These are phyloP conservation scores for Heliconius nattereri DNA, from an alignment of 1,140 invertebrate genomes.

Conservation along the genomic window DNA sequence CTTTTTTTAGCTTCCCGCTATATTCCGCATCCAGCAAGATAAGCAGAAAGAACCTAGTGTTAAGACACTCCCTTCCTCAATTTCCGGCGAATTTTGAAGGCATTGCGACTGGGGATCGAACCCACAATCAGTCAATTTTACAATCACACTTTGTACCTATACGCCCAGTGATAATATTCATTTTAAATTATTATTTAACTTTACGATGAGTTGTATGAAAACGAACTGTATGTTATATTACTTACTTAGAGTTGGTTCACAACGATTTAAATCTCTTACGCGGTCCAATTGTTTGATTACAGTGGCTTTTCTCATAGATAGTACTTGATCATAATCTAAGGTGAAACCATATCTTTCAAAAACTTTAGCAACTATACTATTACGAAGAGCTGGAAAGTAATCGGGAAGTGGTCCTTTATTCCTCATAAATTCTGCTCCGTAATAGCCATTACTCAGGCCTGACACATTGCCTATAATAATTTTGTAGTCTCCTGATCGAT, in stretches of 20 bases:
- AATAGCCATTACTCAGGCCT: constrained; percentile 63
- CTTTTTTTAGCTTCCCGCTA: too few species aligned
- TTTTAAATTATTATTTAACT: too few species aligned
- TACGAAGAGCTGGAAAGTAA: constrained; percentile 55
- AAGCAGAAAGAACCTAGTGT: too few species aligned
- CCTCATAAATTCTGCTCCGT: constrained; percentile 59
- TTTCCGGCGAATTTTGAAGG: too few species aligned
- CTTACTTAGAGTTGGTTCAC: constrained; percentile 65
- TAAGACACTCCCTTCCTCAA: too few species aligned
- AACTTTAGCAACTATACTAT: constrained; percentile 53
- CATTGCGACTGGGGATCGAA: too few species aligned
- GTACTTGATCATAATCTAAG: constrained; percentile 53
- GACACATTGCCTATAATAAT: constrained; percentile 71
- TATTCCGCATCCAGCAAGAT: too few species aligned
- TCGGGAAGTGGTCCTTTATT: constrained; percentile 57
- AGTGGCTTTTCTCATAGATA: constrained; percentile 49
- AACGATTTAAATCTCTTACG: constrained; percentile 54
- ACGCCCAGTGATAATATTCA: too few species aligned
- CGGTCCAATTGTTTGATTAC: constrained; percentile 52
- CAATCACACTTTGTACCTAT: too few species aligned
- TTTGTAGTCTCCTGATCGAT: constrained; percentile 70
- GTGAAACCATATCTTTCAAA: constrained; percentile 56
- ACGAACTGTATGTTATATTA: constrained; percentile 22
- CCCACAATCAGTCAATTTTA: too few species aligned
- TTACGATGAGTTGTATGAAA: background rate